Evolutionary conservation across 1,140 invertebrate species (phyloP), one percentile per base, ranked within the genome.

Genomic region (Armadillidium nasatum): DNA sequence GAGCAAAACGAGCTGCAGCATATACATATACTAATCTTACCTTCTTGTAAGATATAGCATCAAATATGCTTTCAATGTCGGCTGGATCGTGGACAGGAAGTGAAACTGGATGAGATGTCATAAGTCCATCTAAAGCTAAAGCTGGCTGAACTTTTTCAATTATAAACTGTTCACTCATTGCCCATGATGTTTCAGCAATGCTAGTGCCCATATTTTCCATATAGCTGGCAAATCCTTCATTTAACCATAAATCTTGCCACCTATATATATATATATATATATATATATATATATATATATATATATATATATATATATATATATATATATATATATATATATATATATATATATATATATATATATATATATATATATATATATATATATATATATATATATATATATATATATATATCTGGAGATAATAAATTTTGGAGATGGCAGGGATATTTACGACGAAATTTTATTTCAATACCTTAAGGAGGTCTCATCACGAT

Each of bases 1-100:
- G 33, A 33, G 33, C 33, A 33, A 33, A 33, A 33, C 1, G 33
- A 33, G 33, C 6, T 33, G 33, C 33, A 33, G 33, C 33, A 33
- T 33, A 3, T 3, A 3, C 33, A 33, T 33, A 3, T 33, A 33
- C 33, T 3, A 33, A 33, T 33, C 33, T 82, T 83, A 91, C 93
- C 87, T 95, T 95, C 82, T 86, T 90, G 82, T 94, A 95, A 46
- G 92, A 94, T 75, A 95, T 94, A 7, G 89, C 89, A 83, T 96
- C 94, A 86, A 95, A 95, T 77, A 95, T 93, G 79, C 92, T 89
- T 83, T 92, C 91, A 78, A 95, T 94, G 85, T 95, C 92, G 50
- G 89, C 87, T 0, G 93, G 92, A 85, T 94, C 90, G 77, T 89
- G 85, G 10, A 95, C 92, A 13, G 88, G 87, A 9, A 93, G 90